Evolutionary conservation across 2,113 vertebrate species (phyloP).

Genomic region (Sturnus vulgaris): DNA sequence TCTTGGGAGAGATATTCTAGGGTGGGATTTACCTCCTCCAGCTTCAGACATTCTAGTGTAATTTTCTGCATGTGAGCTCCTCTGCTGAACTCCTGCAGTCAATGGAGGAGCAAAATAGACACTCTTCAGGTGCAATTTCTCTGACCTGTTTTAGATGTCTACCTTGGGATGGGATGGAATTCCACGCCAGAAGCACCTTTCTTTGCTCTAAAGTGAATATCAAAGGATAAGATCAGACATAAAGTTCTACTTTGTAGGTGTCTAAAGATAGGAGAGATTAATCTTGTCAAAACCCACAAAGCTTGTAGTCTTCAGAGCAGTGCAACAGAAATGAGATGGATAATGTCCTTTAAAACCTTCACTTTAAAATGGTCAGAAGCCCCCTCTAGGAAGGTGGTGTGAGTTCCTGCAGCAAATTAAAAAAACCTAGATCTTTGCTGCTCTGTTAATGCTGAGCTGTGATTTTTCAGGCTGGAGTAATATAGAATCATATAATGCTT

Average conservation of each 20-base stretch:
- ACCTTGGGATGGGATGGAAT: neutral
- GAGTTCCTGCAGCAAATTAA: neutral
- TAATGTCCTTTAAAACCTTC: neutral
- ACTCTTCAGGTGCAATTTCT: neutral
- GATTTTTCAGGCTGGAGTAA: neutral
- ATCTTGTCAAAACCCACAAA: neutral
- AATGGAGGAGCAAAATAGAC: neutral
- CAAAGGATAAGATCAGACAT: neutral
- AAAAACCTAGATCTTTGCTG: neutral
- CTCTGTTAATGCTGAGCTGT: neutral
- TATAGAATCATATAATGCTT: neutral
- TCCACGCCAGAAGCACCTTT: neutral
- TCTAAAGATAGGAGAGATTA: neutral
- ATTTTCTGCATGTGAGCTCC: neutral
- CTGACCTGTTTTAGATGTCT: conserved; percentile 17
- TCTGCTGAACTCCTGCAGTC: neutral
- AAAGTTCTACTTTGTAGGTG: neutral
- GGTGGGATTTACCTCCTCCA: neutral
- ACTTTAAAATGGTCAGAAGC: neutral
- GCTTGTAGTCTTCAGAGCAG: neutral
- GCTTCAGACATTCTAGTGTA: neutral
- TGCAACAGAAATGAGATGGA: neutral
- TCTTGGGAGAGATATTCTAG: neutral
- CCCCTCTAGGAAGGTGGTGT: neutral
- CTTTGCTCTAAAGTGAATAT: conserved; percentile 3